Conservation (phyloP, 2,888 invertebrate genomes). For the Megaustenia siamemsis region DNA sequence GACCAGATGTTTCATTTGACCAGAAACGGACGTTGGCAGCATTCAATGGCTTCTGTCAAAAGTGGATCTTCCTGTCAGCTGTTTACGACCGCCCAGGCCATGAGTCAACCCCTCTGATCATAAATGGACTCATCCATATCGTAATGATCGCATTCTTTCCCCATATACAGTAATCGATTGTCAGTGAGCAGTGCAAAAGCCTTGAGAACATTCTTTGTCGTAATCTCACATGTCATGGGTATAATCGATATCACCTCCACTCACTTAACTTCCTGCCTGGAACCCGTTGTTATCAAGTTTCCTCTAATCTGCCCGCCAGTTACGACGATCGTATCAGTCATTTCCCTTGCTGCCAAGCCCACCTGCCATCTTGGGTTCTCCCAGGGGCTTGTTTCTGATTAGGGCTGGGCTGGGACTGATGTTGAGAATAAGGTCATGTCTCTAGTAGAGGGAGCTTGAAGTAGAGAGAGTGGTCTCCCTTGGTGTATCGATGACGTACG, state of each 20-base stretch:
- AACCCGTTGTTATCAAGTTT: neutral
- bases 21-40: neutral
- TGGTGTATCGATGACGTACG: too few species aligned
- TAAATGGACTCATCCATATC: too few species aligned
- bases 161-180: neutral
- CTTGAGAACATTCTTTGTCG: neutral
- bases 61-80: neutral
- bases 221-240: neutral
- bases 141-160: neutral
- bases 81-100: neutral
- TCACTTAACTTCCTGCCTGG: neutral
- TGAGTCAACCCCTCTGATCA: neutral
- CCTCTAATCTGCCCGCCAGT: too few species aligned
- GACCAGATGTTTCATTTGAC: neutral
- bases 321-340: too few species aligned
- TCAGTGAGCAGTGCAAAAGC: neutral
- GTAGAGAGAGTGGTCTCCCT: too few species aligned
- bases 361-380: neutral
- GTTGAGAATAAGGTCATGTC: too few species aligned
- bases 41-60: constrained; percentile 16
- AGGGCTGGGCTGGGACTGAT: too few species aligned
- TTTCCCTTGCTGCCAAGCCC: too few species aligned
- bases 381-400: neutral
- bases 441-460: too few species aligned
- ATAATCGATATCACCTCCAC: neutral